A percentile compares a stretch with the other conserved stretches of the same genome.
Conservation (phyloP, 2,888 invertebrate species). For the Aquatica leii region DNA sequence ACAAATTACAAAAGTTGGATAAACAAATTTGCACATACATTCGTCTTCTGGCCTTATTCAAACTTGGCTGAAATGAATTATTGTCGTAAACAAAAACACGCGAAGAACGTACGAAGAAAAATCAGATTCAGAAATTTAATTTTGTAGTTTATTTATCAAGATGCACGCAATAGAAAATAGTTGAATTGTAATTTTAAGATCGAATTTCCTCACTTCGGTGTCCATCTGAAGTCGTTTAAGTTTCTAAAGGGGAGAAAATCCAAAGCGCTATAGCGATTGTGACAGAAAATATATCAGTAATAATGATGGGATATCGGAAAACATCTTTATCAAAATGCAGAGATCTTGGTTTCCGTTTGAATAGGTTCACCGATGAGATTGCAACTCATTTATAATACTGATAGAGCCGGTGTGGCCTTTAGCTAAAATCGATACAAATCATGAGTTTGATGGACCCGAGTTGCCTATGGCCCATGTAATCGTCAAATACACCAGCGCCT, state of each 20-base stretch:
- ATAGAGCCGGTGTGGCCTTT: slow-evolving; percentile 38
- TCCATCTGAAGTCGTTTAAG: slow-evolving; percentile 21
- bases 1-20: too few relatives aligned
- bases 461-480: slow-evolving; percentile 21
- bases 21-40: too few relatives aligned
- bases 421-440: slow-evolving; percentile 37
- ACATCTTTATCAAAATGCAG: slow-evolving; percentile 33
- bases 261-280: slow-evolving; percentile 8
- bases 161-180: too few relatives aligned
- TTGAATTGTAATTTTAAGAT: too few relatives aligned
- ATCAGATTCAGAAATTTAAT: too few relatives aligned
- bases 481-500: slow-evolving; percentile 14
- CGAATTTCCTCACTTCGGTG: too few relatives aligned
- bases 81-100: too few relatives aligned
- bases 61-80: too few relatives aligned
- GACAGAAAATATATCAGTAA: slow-evolving; percentile 31
- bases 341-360: slow-evolving; percentile 42
- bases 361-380: slow-evolving; percentile 43
- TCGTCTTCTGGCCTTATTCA: too few relatives aligned
- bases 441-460: slow-evolving; percentile 19
- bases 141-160: too few relatives aligned
- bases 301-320: slow-evolving; percentile 33
- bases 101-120: too few relatives aligned
- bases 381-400: slow-evolving; percentile 44
- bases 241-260: slow-evolving; percentile 11